A percentile compares a stretch with the other conserved stretches of the same genome.
Evolutionary conservation across 92 coral and sea anemone genomes (phyloP).

Genomic region (Bergia sp.): DNA sequence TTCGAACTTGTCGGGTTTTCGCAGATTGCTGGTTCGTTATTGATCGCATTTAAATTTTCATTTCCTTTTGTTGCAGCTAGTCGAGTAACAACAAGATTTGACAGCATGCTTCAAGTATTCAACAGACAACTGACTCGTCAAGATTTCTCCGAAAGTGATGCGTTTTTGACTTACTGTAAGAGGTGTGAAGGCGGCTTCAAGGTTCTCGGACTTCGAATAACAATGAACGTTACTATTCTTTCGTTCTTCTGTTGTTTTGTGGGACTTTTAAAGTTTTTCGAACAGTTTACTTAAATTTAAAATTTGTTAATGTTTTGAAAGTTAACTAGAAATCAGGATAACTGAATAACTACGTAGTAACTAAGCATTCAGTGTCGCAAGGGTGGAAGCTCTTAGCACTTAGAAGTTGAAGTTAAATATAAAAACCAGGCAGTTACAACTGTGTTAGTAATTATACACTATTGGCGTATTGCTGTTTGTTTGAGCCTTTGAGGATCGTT

Average conservation of each 20-base stretch:
- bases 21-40: constrained; percentile 50
- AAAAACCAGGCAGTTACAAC: too few species aligned
- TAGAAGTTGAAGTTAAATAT: too few species aligned
- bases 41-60: constrained; percentile 62
- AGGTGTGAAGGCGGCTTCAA: constrained; percentile 62
- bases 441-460: too few species aligned
- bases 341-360: too few species aligned
- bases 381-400: too few species aligned
- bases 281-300: constrained; percentile 12
- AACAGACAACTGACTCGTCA: constrained; percentile 41
- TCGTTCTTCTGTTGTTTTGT: constrained; percentile 54
- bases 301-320: neutral
- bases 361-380: too few species aligned
- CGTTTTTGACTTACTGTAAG: constrained; percentile 51
- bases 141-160: constrained; percentile 43
- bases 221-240: neutral
- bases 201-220: constrained; percentile 2
- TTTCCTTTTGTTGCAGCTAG: constrained; percentile 67
- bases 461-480: too few species aligned
- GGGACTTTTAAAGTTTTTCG: constrained; percentile 51
- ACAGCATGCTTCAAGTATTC: constrained; percentile 46
- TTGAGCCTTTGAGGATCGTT: too few species aligned
- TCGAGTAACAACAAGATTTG: constrained; percentile 55
- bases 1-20: constrained; percentile 35
- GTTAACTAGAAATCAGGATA: too few species aligned